A percentile compares a stretch with the other conserved stretches of the same genome.
These are phyloP conservation scores for Cantharis flavilabris DNA, from an alignment of 2,888 invertebrate species.

Conservation along the genomic window DNA sequence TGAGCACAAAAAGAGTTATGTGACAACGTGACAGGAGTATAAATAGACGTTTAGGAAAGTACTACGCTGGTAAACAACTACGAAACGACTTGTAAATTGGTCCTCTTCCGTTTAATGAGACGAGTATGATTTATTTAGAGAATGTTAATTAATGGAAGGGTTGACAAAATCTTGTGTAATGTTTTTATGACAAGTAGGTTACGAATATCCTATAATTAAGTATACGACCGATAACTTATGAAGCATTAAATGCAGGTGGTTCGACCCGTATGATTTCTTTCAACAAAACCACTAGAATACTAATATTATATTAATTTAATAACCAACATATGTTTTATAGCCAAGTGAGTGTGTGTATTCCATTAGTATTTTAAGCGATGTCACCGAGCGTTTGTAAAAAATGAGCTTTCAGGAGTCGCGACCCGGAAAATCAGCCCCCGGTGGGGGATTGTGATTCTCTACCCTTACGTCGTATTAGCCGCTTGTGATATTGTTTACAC, in stretches of 20 bases:
- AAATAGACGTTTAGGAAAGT: conserved; percentile 48
- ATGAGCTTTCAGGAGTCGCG: conserved; percentile 38
- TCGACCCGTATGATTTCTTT: conserved; percentile 44
- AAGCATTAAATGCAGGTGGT: conserved; percentile 51
- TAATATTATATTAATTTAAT: conserved; percentile 49
- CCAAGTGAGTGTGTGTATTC: conserved; percentile 32
- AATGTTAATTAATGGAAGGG: conserved; percentile 51
- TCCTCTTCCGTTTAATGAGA: conserved; percentile 49
- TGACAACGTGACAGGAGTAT: conserved; percentile 43
- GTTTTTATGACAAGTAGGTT: conserved; percentile 49
- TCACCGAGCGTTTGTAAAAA: conserved; percentile 35
- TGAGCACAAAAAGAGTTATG: conserved; percentile 42
- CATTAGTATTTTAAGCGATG: conserved; percentile 32
- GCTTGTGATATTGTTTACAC: conserved; percentile 58
- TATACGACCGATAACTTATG: conserved; percentile 42
- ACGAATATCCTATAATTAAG: conserved; percentile 46
- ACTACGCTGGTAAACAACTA: conserved; percentile 41
- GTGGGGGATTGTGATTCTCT: conserved; percentile 39
- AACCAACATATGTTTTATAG: conserved; percentile 37
- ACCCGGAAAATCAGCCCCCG: conserved; percentile 41
- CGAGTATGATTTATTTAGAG: conserved; percentile 47
- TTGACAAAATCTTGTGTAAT: conserved; percentile 42
- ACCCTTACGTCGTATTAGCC: conserved; percentile 53
- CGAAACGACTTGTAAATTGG: conserved; percentile 51
- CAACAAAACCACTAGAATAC: conserved; percentile 41